These are phyloP conservation scores for Paralvinella palmiformis DNA, from an alignment of 1,140 invertebrate species.

Conservation along the genomic window DNA sequence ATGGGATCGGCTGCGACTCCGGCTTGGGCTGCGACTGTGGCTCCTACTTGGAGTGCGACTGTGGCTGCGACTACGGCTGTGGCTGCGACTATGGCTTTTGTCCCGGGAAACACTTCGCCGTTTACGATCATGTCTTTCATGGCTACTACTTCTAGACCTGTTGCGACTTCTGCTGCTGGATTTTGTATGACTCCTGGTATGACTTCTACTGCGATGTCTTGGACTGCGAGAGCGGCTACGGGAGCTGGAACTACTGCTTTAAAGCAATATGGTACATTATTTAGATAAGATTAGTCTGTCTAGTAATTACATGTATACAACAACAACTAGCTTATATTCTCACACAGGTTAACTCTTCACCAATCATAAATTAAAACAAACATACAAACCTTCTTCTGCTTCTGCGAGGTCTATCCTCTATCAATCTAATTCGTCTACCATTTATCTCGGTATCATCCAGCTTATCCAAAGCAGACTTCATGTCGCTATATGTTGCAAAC, in stretches of 20 bases:
- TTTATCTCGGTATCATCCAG: slow-evolving; percentile 90
- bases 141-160: neutral
- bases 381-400: slow-evolving; percentile 47
- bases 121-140: neutral
- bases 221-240: slow-evolving; percentile 3
- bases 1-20: no score
- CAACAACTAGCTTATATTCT: no score
- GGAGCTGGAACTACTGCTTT: slow-evolving; percentile 3
- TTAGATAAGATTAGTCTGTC: neutral
- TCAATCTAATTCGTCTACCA: slow-evolving; percentile 66
- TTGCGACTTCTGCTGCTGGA: slow-evolving; percentile 2
- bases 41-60: no score
- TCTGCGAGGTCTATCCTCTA: slow-evolving; percentile 74
- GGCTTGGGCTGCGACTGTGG: no score
- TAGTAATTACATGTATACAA: no score
- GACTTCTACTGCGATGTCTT: neutral
- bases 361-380: no score
- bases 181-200: neutral
- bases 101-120: no score
- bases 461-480: slow-evolving; percentile 94
- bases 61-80: neutral
- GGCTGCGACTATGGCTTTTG: no score
- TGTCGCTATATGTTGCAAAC: slow-evolving; percentile 62
- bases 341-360: no score
- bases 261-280: neutral